Conservation (phyloP, 1,140 invertebrate genomes). For the Brachionus sp. region DNA sequence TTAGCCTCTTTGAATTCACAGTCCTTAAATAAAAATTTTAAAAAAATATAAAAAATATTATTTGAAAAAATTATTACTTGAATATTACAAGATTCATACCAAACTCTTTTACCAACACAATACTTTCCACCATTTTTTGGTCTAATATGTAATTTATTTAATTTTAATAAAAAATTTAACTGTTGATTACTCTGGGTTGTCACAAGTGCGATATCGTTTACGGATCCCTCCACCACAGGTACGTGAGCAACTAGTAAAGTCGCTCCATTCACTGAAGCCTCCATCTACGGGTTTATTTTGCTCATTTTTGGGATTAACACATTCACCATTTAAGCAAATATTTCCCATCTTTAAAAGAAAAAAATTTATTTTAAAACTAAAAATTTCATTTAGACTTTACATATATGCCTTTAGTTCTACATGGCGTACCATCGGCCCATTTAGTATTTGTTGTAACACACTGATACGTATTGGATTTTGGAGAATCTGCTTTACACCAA, state of each 20-base stretch:
- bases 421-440: conserved; percentile 42
- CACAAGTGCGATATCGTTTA: conserved; percentile 34
- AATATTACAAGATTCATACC: conserved; percentile 28
- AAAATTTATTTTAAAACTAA: neutral
- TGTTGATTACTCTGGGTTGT: conserved; percentile 36
- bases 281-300: neutral
- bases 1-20: neutral
- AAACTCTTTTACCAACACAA: conserved; percentile 20
- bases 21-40: neutral
- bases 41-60: neutral
- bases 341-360: neutral
- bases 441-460: conserved; percentile 34
- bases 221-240: conserved; percentile 39
- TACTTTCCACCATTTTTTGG: conserved; percentile 44
- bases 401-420: neutral
- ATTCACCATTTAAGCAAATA: conserved; percentile 37
- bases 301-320: neutral
- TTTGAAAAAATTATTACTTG: neutral
- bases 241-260: conserved; percentile 30
- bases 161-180: neutral
- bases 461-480: neutral
- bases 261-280: conserved; percentile 18
- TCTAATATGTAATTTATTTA: neutral
- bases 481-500: conserved; percentile 27
- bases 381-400: neutral